Base-by-base conservation (phyloP, 2,888 invertebrate genomes). In the Kuschelorhynchus macadamiae region DNA sequence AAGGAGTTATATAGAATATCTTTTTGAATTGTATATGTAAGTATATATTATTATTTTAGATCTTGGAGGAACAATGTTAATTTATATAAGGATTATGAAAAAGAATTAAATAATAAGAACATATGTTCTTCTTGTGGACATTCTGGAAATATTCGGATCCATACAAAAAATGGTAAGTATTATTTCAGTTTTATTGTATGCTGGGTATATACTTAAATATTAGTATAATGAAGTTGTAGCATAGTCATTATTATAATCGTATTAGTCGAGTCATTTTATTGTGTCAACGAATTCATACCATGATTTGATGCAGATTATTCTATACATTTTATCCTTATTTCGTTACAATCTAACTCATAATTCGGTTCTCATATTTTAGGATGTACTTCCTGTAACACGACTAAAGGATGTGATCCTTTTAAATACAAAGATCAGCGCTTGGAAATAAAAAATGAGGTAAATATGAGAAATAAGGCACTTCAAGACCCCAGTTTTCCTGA, bases 51-150 rank as follows among this genome's bases (percentile, higher is more conserved):
- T 8, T 12, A 44, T 36, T 49, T 39, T 30, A 60, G 89, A 66
- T 86, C 86, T 0, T 93, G 93, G 93, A 87, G 87, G 49, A 84
- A 79, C 0, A 87, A 91, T 39, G 79, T 83, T 1, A 78, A 81
- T 0, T 81, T 85, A 64, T 92, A 87, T 76, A 86, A 88, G 12
- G 83, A 85, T 64, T 79, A 86, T 60, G 85, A 88, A 73, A 77
- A 79, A 79, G 87, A 83, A 81, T 80, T 88, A 36, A 80, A 85
- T 7, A 86, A 88, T 75, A 88, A 89, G 64, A 88, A 88, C 30
- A 84, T 88, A 33, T 93, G 93, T 78, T 87, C 88, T 32, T 87
- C 88, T 49, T 93, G 93, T 81, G 92, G 92, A 0, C 93, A 93
- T 81, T 79, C 81, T 21, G 93, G 93, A 0, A 89, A 89, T 72